Percentiles rank a stretch among this genome's conserved stretches.
Conservation (phyloP, 2,888 invertebrate species). For the Hipparchia semele region DNA sequence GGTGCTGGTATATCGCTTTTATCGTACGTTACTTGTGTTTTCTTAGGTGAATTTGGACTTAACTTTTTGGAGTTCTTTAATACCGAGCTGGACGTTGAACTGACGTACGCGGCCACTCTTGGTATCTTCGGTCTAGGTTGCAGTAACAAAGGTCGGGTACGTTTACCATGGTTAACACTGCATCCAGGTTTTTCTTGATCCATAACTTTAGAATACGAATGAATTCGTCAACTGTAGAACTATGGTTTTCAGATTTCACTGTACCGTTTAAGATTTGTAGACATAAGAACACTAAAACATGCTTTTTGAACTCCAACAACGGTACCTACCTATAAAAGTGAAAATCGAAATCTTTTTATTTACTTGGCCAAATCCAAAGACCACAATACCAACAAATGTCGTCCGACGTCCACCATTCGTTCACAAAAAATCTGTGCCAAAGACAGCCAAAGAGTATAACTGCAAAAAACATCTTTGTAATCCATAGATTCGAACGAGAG, state of each 20-base stretch:
- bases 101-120: conserved; percentile 63
- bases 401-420: no score
- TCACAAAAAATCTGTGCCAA: no score
- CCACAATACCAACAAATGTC: no score
- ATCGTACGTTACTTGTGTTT: conserved; percentile 58
- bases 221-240: conserved; percentile 3
- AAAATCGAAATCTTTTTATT: conserved; percentile 43
- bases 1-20: conserved; percentile 71
- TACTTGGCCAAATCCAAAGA: conserved; percentile 33
- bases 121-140: conserved; percentile 73
- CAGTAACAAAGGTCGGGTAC: conserved; percentile 73
- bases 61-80: conserved; percentile 64
- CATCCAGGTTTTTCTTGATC: conserved; percentile 72
- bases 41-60: conserved; percentile 54
- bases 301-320: conserved; percentile 26
- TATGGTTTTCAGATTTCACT: conserved; percentile 2
- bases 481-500: no score
- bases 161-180: conserved; percentile 71
- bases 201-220: conserved; percentile 53
- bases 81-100: conserved; percentile 59
- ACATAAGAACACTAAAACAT: conserved; percentile 29
- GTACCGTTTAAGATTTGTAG: conserved; percentile 11
- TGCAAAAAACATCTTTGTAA: no score
- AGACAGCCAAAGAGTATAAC: no score
- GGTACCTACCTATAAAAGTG: conserved; percentile 22